Evolutionary conservation across 2,797 vertebrate species (phyloP).

Genomic region (Odontamblyopus lacepedii): DNA sequence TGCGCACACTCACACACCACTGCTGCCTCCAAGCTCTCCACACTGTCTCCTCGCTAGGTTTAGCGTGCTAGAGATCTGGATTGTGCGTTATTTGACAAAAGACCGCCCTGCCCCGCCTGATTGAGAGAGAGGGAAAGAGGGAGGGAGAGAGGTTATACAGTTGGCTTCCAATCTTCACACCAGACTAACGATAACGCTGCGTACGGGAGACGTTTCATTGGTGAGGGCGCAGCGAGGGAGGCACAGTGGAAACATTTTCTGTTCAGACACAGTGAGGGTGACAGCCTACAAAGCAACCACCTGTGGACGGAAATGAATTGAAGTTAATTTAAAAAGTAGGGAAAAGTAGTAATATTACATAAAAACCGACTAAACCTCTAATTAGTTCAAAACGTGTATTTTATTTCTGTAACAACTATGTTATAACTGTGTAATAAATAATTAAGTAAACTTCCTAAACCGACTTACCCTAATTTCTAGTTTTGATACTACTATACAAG

Average conservation of each 20-base stretch:
- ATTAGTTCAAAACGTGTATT: background rate
- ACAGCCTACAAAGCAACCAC: constrained; percentile 25
- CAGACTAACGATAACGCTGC: constrained; percentile 56
- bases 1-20: constrained; percentile 12
- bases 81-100: constrained; percentile 71
- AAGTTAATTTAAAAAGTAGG: background rate
- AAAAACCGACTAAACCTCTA: background rate
- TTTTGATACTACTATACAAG: constrained; percentile 19
- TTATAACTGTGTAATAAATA: background rate
- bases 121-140: constrained; percentile 22
- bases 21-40: constrained; percentile 14
- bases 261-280: constrained; percentile 27
- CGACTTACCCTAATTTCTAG: background rate
- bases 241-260: constrained; percentile 37
- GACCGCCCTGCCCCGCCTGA: constrained; percentile 69
- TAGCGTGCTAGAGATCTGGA: constrained; percentile 37
- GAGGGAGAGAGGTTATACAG: constrained; percentile 40
- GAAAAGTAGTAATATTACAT: background rate
- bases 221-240: constrained; percentile 27
- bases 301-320: constrained; percentile 17
- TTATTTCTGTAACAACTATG: background rate
- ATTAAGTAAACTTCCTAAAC: background rate
- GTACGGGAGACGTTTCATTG: constrained; percentile 51
- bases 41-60: constrained; percentile 33
- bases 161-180: constrained; percentile 56